phyloP scores from a whole-genome alignment of 2,113 vertebrate species.

The Girardinichthys multiradiatus region DNA sequence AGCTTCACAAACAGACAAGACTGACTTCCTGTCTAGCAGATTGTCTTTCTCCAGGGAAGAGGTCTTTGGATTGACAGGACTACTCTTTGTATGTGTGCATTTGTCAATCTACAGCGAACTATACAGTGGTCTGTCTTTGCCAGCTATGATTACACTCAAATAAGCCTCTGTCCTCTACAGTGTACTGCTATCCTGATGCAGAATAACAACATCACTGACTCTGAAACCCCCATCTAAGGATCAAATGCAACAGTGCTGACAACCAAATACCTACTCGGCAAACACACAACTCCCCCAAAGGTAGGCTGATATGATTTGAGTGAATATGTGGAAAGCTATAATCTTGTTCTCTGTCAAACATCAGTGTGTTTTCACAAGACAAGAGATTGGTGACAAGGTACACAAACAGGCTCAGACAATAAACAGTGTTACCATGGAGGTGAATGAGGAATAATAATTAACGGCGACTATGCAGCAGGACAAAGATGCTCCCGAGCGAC shows the following conservation, averaged over 20 bases:
- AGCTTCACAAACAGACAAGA: slow-evolving; percentile 45
- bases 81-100: slow-evolving; percentile 10
- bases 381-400: slow-evolving; percentile 49
- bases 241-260: slow-evolving; percentile 58
- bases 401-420: slow-evolving; percentile 51
- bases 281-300: slow-evolving; percentile 51
- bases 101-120: slow-evolving; percentile 20
- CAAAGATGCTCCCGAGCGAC: slow-evolving; percentile 66
- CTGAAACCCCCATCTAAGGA: slow-evolving; percentile 26
- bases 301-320: slow-evolving; percentile 36
- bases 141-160: slow-evolving; percentile 28
- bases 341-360: slow-evolving; percentile 66
- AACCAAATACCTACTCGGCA: slow-evolving; percentile 40
- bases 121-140: slow-evolving; percentile 9
- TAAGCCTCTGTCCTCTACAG: slow-evolving; percentile 42
- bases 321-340: slow-evolving; percentile 49
- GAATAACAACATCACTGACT: slow-evolving; percentile 24
- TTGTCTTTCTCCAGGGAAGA: slow-evolving; percentile 48
- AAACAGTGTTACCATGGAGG: slow-evolving; percentile 41
- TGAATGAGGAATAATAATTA: slow-evolving; percentile 73
- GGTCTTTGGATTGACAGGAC: slow-evolving; percentile 51
- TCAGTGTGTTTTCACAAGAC: slow-evolving; percentile 55
- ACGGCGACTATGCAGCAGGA: slow-evolving; percentile 53
- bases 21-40: slow-evolving; percentile 67
- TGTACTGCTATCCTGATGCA: slow-evolving; percentile 15